phyloP scores from a whole-genome alignment of 1,140 invertebrate genomes.

The Sitobion miscanthi region DNA sequence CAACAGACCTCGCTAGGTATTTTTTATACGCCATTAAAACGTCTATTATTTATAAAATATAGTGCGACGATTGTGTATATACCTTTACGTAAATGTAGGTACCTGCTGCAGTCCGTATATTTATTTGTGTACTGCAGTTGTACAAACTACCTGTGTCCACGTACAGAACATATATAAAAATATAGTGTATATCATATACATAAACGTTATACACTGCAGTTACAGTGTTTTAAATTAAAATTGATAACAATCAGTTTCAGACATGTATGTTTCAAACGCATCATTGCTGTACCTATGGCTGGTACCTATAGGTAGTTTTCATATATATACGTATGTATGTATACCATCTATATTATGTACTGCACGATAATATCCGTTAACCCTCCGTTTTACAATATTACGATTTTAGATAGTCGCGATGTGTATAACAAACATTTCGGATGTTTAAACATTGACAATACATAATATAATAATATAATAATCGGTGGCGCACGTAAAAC shows the following conservation, averaged over 20 bases:
- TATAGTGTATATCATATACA: background rate
- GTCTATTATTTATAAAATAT: background rate
- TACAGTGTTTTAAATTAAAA: constrained; percentile 4
- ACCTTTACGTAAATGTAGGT: background rate
- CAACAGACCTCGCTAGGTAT: background rate
- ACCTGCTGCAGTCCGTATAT: background rate
- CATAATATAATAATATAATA: background rate
- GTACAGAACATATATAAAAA: no score
- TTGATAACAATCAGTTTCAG: background rate
- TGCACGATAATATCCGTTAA: background rate
- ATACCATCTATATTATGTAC: background rate
- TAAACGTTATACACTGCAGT: background rate
- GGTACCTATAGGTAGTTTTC: no score
- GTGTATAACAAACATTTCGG: constrained; percentile 10
- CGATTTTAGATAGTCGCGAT: background rate
- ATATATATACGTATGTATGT: no score
- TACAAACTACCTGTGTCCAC: no score
- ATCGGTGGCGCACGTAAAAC: constrained; percentile 18
- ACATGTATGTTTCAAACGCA: constrained; percentile 6
- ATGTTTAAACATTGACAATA: constrained; percentile 42
- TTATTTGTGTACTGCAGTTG: no score
- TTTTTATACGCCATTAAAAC: background rate
- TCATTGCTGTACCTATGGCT: background rate
- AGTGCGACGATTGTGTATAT: background rate
- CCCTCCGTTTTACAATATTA: background rate